phyloP scores from a whole-genome alignment of 1,140 invertebrate genomes.

The Melipona quadrifasciata region DNA sequence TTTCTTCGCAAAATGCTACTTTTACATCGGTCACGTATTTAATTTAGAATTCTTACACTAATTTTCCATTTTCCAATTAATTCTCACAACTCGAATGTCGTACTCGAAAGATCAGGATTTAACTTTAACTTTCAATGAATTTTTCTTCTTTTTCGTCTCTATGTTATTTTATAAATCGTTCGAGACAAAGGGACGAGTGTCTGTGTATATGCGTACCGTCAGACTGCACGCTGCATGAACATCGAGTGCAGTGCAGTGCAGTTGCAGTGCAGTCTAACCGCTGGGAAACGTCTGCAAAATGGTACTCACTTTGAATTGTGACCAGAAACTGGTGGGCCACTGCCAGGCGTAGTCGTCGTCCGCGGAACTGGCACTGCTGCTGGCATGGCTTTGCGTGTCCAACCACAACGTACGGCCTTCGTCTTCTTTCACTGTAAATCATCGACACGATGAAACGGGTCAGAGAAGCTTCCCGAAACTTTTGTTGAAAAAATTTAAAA shows the following conservation, averaged over 20 bases:
- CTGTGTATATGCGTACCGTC: too few species aligned
- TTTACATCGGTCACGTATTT: too few species aligned
- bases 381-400: conserved; percentile 88
- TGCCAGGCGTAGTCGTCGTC: conserved; percentile 85
- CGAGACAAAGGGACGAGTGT: neutral
- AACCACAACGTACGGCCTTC: conserved; percentile 88
- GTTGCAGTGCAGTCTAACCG: conserved; percentile 18
- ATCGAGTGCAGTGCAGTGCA: neutral
- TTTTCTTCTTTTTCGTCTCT: neutral
- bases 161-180: neutral
- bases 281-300: conserved; percentile 23
- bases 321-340: conserved; percentile 92
- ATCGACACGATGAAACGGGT: conserved; percentile 7
- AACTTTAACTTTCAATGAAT: neutral
- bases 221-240: neutral
- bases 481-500: neutral
- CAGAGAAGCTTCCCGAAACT: neutral
- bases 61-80: too few species aligned
- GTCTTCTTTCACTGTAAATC: conserved; percentile 83
- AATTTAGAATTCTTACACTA: too few species aligned
- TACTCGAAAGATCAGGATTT: too few species aligned
- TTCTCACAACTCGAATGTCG: too few species aligned
- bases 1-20: too few species aligned
- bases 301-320: conserved; percentile 87
- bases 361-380: conserved; percentile 83